Base-by-base conservation (phyloP, 1,140 invertebrate genomes). In the Leucophenga varia region DNA sequence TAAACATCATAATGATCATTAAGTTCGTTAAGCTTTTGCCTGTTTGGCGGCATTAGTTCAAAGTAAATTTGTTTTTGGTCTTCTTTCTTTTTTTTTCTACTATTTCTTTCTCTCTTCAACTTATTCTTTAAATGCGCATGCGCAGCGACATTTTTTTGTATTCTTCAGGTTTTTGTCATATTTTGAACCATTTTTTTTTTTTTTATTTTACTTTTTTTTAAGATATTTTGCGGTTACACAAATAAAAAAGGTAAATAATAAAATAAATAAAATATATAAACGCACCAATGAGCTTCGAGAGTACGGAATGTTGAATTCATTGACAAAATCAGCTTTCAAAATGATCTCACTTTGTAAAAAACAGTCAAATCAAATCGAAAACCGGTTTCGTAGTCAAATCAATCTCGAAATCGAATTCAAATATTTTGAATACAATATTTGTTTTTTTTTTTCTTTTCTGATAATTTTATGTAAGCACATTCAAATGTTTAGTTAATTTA, bases 321-420 rank as follows among this genome's bases (percentile, higher is more conserved):
- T 73, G 70, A 75, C 73, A 75, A 75, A 75, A 75, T 75, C 73
- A 75, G 73, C 73, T 75, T 75, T 75, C 73, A 75, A 75, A 75
- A 75, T 75, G 73, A 75, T 75, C 73, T 75, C 73, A 75, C 73
- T 75, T 72, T 59, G 54, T 68, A 55, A 70, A 64, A 65, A 61
- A 72, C 70, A 74, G 72, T 72, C 64, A 74, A 74, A 74, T 59
- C 73, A 75, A 75, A 75, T 75, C 72, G 73, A 75, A 75, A 75
- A 75, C 73, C 72, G 73, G 73, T 75, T 75, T 74, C 65, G 72
- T 75, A 67, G 63, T 67, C 63, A 67, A 67, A 67, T 25, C 22
- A 25, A 25, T 25, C 22, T 25, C 35, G 36, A 41, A n/a, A 50
- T 40, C 53, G 51, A 48, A 52, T 52, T 52, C 46, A 28, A 40